Evolutionary conservation across 1,140 invertebrate genomes (phyloP), one percentile per base, ranked within the genome.

Genomic region (Triops cancriformis): DNA sequence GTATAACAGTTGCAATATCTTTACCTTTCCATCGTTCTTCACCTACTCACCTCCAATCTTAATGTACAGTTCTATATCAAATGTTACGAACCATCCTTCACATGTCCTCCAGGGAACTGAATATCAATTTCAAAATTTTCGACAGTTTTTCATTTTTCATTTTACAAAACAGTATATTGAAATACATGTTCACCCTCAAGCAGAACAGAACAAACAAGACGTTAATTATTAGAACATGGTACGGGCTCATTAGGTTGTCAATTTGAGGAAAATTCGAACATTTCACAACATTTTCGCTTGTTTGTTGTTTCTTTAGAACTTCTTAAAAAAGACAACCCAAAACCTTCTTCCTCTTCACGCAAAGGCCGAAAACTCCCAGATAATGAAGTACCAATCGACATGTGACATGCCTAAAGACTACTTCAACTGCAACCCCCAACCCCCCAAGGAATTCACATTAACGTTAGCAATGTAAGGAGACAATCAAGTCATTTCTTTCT

Each of bases 381-480:
- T 64, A 64, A 64, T 64, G 23, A 64, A 64, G 51, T 64, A 37
- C 23, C 51, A 64, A 64, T 64, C 51, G 51, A 64, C 51, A 64
- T n/a, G 51, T 64, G 51, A 64, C 51, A 64, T 64, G 51, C 6
- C 51, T 18, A 64, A 64, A 23, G 18, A 64, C 23, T n/a, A 23
- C 23, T 64, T 23, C 6, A 23, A 10, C 51, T 64, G 10, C 0
- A 64, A 37, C 31, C 31, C 31, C 31, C 2, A 37, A 2, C 31
- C 31, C 31, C 31, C 31, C 31, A 37, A 2, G 31, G 7, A 37
- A 37, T 37, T 37, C 31, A 37, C 7, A 37, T 37, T 37, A 37
- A 37, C 31, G 31, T 37, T 37, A 37, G 31, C 31, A 37, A 4
- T 37, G 31, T 37, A 37, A 37, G 31, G 31, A 37, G 51, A 64